Conservation (phyloP, 2,888 invertebrate species). For the Allolobophora icterica region DNA sequence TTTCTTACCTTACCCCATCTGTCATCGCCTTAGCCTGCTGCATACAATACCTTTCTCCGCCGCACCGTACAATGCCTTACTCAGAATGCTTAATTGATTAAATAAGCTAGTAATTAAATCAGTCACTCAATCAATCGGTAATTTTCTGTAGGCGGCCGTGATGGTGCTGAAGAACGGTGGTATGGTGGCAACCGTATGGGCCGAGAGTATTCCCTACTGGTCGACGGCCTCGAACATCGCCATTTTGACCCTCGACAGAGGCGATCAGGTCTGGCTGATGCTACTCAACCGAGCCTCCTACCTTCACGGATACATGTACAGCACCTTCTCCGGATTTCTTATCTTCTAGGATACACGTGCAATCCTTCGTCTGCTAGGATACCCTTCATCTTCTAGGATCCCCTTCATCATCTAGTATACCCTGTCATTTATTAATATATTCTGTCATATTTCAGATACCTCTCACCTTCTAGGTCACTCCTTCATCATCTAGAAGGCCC, state of each 20-base stretch:
- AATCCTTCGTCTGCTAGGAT: no score
- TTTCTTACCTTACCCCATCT: no score
- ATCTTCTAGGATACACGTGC: slow-evolving; percentile 51
- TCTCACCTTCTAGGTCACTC: no score
- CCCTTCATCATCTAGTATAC: no score
- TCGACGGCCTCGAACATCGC: slow-evolving; percentile 60
- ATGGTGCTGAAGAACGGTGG: slow-evolving; percentile 54
- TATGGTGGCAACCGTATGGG: slow-evolving; percentile 63
- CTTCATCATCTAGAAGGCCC: no score
- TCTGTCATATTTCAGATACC: no score
- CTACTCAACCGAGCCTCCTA: slow-evolving; percentile 58
- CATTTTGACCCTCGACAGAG: slow-evolving; percentile 55
- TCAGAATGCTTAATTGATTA: not conserved
- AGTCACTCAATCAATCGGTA: not conserved
- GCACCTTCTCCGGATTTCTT: slow-evolving; percentile 62
- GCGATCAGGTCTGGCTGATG: slow-evolving; percentile 54
- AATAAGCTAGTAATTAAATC: not conserved
- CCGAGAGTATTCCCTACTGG: slow-evolving; percentile 64
- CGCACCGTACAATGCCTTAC: no score
- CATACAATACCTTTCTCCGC: no score
- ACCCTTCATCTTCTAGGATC: no score
- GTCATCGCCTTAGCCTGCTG: no score
- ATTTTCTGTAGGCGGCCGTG: slow-evolving; percentile 58
- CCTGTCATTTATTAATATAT: no score
- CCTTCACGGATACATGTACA: slow-evolving; percentile 65